Evolutionary conservation across 2,888 invertebrate species (phyloP), one percentile per base, ranked within the genome.

Genomic region (Eremobia ochroleuca): DNA sequence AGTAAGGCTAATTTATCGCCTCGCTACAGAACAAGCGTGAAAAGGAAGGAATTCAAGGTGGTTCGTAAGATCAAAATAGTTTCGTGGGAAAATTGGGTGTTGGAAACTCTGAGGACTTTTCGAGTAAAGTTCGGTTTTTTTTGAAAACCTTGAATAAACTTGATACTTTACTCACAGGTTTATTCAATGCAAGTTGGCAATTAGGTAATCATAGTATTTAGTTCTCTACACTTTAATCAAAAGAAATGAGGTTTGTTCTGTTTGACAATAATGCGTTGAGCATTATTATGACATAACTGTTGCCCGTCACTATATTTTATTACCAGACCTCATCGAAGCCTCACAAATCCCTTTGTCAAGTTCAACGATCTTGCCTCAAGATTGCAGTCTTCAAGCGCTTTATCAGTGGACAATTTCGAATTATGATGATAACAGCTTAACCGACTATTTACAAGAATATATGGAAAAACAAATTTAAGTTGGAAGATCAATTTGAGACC

Each of bases 1-100:
- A 69, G 78, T 73, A 72, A 78, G 70, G 70, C 79, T 76, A 84
- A 87, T 88, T 77, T 88, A 87, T 88, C 81, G 79, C 87, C 71
- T 61, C 67, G 68, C 67, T 70, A 70, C 65, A 81, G 72, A 81
- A 79, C 75, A 73, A 52, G 73, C 71, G 61, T 61, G 71, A 74
- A 83, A 69, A 83, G 64, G 70, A 72, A 81, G 71, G 71, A 86
- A 79, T 69, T 59, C 61, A 55, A 65, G 49, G 55, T 68, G 73
- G 79, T 68, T 77, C 49, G 64, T 37, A 28, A 68, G 55, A 83
- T 83, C 68, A 49, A 70, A 76, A 55, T 46, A 49, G 37, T 43
- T 62, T 77, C 8, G 46, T 43, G 59, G 43, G 9, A n/a, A 82
- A 43, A 79, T 77, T 82, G 59, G 62, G 28, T 64, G 31, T 8